Percentiles rank a stretch among this genome's conserved stretches.
phyloP scores from a whole-genome alignment of 2,113 vertebrate genomes.

The Cepphus grylle region DNA sequence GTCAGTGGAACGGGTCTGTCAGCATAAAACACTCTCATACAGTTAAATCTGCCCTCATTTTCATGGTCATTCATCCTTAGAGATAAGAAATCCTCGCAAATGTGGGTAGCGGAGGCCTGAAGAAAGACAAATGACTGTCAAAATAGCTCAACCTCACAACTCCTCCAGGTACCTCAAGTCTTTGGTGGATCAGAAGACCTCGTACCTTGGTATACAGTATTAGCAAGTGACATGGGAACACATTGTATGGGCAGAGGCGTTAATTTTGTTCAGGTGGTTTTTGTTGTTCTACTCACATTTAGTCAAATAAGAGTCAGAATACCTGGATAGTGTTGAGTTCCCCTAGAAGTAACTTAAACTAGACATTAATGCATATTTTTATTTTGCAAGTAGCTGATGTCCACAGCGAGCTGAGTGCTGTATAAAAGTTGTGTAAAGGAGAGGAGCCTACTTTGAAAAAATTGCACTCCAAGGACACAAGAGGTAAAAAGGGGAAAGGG shows the following conservation, averaged over 20 bases:
- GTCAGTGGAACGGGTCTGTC: not conserved
- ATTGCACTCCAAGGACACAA: not conserved
- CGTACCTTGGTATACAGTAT: not conserved
- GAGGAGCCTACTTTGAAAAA: not conserved
- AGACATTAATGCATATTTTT: not conserved
- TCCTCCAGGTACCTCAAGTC: not conserved
- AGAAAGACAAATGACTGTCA: not conserved
- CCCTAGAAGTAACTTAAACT: not conserved
- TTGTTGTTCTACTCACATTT: not conserved
- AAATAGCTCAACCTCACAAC: not conserved
- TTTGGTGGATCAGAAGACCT: not conserved
- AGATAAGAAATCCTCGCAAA: not conserved
- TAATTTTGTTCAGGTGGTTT: not conserved
- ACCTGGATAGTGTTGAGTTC: not conserved
- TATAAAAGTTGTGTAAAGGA: not conserved
- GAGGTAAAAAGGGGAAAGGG: not conserved
- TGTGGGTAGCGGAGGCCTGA: not conserved
- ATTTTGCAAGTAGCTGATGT: not conserved
- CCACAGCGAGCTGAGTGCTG: not conserved
- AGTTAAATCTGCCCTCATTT: not conserved
- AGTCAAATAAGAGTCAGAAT: not conserved
- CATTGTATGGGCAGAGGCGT: not conserved
- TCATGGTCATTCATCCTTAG: not conserved
- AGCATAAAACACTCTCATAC: not conserved
- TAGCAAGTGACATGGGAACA: not conserved